Base-by-base conservation (phyloP, 1,140 invertebrate species). In the Nasonia giraulti region DNA sequence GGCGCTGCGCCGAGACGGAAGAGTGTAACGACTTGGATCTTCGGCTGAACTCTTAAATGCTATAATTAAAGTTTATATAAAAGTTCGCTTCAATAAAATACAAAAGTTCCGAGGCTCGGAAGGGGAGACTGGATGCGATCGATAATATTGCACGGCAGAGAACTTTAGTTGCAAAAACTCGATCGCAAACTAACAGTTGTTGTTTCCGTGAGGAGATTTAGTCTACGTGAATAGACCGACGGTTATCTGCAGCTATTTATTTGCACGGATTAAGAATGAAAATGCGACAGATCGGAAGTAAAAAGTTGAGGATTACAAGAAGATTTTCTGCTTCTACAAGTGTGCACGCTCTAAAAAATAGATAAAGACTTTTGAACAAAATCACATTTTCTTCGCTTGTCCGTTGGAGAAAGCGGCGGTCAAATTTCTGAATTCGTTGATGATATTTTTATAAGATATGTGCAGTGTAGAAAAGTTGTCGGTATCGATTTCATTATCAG, bases 21-120 rank as follows among this genome's bases (percentile, higher is more conserved):
- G 75, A 76, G n/a, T 3, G 33, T 23, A 33, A 27, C 7, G 75
- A 76, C 75, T 76, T 23, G 40, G 17, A 17, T 4, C n/a, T 50
- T 44, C 23, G 0, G 37, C 7, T 76, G 17, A 76, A 40, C n/a
- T 76, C 75, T 76, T 80, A 80, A 80, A 80, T 80, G 79, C 5
- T 69, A 80, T 66, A 80, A 80, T 80, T 80, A 71, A 71, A 80
- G n/a, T 69, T 80, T 44, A 44, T 44, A 44, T 44, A 40, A 44
- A 80, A 80, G 62, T 80, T 69, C 8, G 20, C 66, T 12, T 44
- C 23, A 78, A 78, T 78, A 62, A 78, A 78, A 78, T 33, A 27
- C 27, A n/a, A 78, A 78, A 62, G n/a, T 31, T 78, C 55, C 20
- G 4, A 77, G 27, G 12, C 17, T 1, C 11, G 27, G 5, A 62